Percentiles rank a stretch among this genome's conserved stretches.
phyloP scores from a whole-genome alignment of 2,888 invertebrate genomes.

The Cerastoderma edule region DNA sequence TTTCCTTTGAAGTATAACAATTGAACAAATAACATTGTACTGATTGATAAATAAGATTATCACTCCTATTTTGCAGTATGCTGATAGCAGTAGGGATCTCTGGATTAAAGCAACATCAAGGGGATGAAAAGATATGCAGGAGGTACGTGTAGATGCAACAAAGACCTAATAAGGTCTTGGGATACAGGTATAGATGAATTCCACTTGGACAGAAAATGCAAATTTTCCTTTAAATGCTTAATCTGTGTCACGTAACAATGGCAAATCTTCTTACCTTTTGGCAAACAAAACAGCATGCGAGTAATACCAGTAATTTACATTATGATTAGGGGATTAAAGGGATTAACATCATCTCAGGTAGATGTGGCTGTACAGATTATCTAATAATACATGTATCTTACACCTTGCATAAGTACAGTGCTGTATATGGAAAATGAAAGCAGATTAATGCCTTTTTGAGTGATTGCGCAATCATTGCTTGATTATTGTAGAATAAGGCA shows the following conservation, averaged over 20 bases:
- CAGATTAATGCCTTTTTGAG: conserved; percentile 29
- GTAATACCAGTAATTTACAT: conserved; percentile 4
- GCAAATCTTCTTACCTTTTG: conserved; percentile 13
- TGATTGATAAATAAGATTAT: too few relatives aligned
- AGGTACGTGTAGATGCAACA: too few relatives aligned
- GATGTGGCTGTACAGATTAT: conserved; percentile 14
- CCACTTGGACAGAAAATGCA: too few relatives aligned
- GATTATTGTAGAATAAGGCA: conserved; percentile 18
- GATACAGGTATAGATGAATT: too few relatives aligned
- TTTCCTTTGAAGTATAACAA: too few relatives aligned
- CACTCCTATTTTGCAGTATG: too few relatives aligned
- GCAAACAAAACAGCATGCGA: not conserved
- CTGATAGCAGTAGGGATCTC: too few relatives aligned
- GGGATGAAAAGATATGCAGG: too few relatives aligned
- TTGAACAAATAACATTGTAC: too few relatives aligned
- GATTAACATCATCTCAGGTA: conserved; percentile 30
- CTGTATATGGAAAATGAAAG: conserved; percentile 39
- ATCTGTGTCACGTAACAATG: conserved; percentile 13
- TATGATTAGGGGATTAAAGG: conserved; percentile 27
- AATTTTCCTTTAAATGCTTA: not conserved
- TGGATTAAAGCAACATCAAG: too few relatives aligned
- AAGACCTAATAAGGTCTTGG: too few relatives aligned
- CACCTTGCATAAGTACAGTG: too few relatives aligned
- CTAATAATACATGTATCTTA: not conserved
- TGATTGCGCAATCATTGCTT: conserved; percentile 27